Evolutionary conservation across 2,797 vertebrate genomes (phyloP).

Genomic region (Serranus cabrilla): DNA sequence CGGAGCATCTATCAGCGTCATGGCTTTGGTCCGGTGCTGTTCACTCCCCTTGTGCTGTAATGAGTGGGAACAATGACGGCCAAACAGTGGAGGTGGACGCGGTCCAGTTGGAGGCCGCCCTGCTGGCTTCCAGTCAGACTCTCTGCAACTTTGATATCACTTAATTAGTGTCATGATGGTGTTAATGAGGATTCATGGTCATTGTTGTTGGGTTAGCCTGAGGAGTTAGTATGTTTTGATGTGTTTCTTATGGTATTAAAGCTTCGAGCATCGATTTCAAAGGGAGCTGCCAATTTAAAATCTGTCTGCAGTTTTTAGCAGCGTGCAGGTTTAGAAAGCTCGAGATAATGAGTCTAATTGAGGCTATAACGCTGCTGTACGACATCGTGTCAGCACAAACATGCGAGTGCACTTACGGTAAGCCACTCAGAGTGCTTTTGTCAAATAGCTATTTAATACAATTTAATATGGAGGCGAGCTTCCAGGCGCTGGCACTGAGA

Average conservation of each 20-base stretch:
- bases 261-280: background rate
- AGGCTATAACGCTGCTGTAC: constrained; percentile 3
- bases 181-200: constrained; percentile 15
- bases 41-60: constrained; percentile 7
- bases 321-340: background rate
- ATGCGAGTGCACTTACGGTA: constrained; percentile 37
- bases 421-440: constrained; percentile 42
- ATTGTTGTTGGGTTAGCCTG: background rate
- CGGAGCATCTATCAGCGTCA: background rate
- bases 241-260: background rate
- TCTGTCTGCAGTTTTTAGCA: background rate
- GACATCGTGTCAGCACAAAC: constrained; percentile 37
- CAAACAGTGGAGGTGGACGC: constrained; percentile 35
- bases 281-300: background rate
- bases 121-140: constrained; percentile 37
- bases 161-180: constrained; percentile 31
- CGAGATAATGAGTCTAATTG: constrained; percentile 13
- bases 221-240: background rate
- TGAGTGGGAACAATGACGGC: constrained; percentile 32
- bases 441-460: constrained; percentile 49
- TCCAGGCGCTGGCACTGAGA: constrained; percentile 3
- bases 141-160: constrained; percentile 16
- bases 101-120: constrained; percentile 47
- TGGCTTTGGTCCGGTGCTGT: constrained; percentile 13
- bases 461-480: constrained; percentile 31